phyloP scores from a whole-genome alignment of 2,113 vertebrate genomes.

The Aptenodytes patagonicus region DNA sequence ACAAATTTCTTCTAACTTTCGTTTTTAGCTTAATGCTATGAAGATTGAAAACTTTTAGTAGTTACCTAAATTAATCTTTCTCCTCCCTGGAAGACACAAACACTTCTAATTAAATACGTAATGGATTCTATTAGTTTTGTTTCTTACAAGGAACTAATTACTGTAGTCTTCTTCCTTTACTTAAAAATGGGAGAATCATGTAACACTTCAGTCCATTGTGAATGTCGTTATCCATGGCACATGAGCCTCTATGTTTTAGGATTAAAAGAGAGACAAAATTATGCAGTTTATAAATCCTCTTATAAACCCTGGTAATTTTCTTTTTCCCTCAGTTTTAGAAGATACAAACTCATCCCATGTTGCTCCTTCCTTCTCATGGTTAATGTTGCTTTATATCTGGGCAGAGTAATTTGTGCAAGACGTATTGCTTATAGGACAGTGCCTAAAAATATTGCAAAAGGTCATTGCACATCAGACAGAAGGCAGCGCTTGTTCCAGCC shows the following conservation, averaged over 20 bases:
- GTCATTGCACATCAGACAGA: slow-evolving; percentile 38
- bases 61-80: background rate
- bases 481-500: slow-evolving; percentile 20
- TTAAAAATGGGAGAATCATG: background rate
- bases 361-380: background rate
- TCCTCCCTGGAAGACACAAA: background rate
- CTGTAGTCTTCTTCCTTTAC: background rate
- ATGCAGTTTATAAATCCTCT: background rate
- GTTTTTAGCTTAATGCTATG: background rate
- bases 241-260: background rate
- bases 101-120: background rate
- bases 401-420: slow-evolving; percentile 32
- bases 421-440: background rate
- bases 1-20: background rate
- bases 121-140: background rate
- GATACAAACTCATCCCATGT: background rate
- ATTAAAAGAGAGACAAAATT: background rate
- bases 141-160: background rate
- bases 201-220: background rate
- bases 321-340: background rate
- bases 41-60: background rate
- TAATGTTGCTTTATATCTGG: background rate
- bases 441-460: slow-evolving; percentile 52
- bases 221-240: background rate
- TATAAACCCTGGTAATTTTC: background rate